Conservation (phyloP, 2,797 vertebrate genomes). For the Tarsius wallacei region DNA sequence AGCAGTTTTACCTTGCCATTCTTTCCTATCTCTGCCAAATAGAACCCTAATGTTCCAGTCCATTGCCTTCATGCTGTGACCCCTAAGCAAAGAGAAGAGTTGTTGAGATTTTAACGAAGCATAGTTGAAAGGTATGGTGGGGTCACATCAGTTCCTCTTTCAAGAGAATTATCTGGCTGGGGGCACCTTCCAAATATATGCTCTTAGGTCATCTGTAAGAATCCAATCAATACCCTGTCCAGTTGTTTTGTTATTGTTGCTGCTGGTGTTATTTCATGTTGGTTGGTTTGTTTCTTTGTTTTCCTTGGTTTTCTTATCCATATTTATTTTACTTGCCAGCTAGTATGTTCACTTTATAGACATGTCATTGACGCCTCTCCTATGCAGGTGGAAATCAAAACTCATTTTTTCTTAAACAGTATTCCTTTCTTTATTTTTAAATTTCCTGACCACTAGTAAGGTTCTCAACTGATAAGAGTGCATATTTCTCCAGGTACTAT, state of each 20-base stretch:
- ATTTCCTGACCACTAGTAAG: neutral
- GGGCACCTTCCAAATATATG: neutral
- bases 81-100: neutral
- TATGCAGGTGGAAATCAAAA: neutral
- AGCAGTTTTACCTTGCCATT: neutral
- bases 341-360: neutral
- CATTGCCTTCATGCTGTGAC: neutral
- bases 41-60: too few species aligned
- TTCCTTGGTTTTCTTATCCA: neutral
- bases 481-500: neutral
- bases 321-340: neutral
- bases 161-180: neutral
- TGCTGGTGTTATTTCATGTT: neutral
- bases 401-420: neutral
- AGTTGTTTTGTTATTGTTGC: neutral
- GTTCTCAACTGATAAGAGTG: neutral
- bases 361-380: neutral
- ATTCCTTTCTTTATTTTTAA: slow-evolving; percentile 35
- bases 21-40: neutral
- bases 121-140: neutral
- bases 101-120: neutral
- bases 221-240: neutral
- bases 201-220: neutral
- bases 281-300: neutral
- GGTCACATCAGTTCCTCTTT: neutral